Conservation (phyloP, 1,140 invertebrate species). For the Schlechtendalia chinensis region DNA sequence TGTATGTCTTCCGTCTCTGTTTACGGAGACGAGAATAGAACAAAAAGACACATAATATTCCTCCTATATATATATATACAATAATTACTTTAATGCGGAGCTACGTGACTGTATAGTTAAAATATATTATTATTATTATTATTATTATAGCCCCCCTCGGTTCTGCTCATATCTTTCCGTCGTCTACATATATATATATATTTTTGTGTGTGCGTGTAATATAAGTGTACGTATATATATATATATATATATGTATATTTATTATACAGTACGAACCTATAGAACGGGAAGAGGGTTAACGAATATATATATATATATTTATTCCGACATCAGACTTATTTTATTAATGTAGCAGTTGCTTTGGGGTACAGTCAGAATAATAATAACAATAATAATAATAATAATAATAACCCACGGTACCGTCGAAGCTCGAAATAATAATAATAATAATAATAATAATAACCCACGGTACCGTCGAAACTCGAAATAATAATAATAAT, state of each 20-base stretch:
- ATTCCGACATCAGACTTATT: constrained; percentile 42
- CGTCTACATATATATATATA: not conserved
- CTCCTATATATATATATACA: constrained; percentile 28
- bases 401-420: constrained; percentile 15
- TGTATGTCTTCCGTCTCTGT: not conserved
- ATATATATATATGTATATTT: constrained; percentile 5
- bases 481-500: constrained; percentile 28
- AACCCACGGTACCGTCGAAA: too few relatives aligned
- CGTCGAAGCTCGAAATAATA: not conserved
- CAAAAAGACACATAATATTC: constrained; percentile 45
- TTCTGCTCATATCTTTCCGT: constrained; percentile 37
- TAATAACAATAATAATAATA: constrained; percentile 42
- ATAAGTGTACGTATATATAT: not conserved
- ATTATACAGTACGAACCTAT: constrained; percentile 3
- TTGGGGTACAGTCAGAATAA: constrained; percentile 45
- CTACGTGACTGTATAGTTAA: constrained; percentile 43
- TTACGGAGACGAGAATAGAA: constrained; percentile 26
- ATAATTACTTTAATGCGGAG: constrained; percentile 47
- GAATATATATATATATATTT: constrained; percentile 40
- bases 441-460: constrained; percentile 30
- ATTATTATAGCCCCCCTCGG: constrained; percentile 37
- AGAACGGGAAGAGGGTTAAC: constrained; percentile 28
- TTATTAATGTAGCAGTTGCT: constrained; percentile 48
- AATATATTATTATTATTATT: constrained; percentile 42
- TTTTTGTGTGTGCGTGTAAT: not conserved